Evolutionary conservation across 2,888 invertebrate genomes (phyloP), one percentile per base, ranked within the genome.

Genomic region (Callyntrura guangdongensis): DNA sequence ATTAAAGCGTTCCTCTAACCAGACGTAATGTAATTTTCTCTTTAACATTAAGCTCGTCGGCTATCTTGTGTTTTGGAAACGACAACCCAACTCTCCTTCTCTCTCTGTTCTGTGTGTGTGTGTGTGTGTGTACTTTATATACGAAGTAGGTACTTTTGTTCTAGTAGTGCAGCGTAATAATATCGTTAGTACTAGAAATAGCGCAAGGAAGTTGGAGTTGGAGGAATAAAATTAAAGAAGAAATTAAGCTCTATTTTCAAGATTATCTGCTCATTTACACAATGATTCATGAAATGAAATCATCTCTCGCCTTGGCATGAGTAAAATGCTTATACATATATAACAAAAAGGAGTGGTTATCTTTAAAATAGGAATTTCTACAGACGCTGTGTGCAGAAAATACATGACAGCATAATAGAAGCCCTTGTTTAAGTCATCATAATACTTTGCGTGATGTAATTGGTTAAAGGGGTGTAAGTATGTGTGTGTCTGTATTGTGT

Each of bases 1-100:
- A 47, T 59, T 72, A 69, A 74, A 56, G 72, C 86, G 59, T 59
- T 69, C 72, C 85, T 67, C 36, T 86, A 74, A 45, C 74, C 14
- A 36, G 61, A 59, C 36, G 12, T 61, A 74, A 86, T 59, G 74
- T 53, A 86, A 79, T 86, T 77, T 85, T 74, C 56, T 74, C 72
- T 9, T 11, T 45, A 36, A 36, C 45, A 8, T 22, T 1, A 36
- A 36, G 36, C 36, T 6, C 36, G 36, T 36, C 36, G 36, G 6
- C 36, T 36, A 36, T 36, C 3, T 36, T 36, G 36, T 36, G 6
- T 36, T 36, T 36, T 36, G 2, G 36, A 36, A 36, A 36, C 36
- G 36, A 72, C 72, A 72, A 47, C 3, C n/a, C 17, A 6, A 9
- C 17, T 59, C 17, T 59, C 17, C 36, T 36, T n/a, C n/a, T n/a